A percentile compares a stretch with the other conserved stretches of the same genome.
Conservation (phyloP, 2,797 vertebrate species). For the Balearica regulorum region DNA sequence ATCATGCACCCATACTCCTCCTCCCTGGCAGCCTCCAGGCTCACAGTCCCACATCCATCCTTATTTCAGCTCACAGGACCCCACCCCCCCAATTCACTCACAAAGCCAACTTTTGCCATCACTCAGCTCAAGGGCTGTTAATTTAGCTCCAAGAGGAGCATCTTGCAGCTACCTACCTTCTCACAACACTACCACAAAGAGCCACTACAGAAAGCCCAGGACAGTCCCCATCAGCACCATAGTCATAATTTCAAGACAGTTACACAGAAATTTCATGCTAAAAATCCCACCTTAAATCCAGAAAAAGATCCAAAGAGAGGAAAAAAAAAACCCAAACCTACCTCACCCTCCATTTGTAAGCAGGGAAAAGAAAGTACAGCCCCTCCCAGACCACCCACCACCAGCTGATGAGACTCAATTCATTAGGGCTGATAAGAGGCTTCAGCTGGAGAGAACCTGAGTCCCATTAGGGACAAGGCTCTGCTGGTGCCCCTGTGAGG, state of each 20-base stretch:
- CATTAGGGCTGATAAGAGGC: not conserved
- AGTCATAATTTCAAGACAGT: rapidly evolving
- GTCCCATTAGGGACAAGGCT: not conserved
- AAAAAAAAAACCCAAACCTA: rapidly evolving
- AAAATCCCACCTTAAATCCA: rapidly evolving
- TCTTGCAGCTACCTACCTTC: not conserved
- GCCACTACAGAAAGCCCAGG: not conserved
- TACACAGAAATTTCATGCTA: rapidly evolving
- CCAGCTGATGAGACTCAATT: not conserved
- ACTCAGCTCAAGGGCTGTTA: rapidly evolving
- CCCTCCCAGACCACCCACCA: not conserved
- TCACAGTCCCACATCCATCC: not conserved
- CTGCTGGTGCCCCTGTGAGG: not conserved
- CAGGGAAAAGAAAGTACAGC: not conserved
- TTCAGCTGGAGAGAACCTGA: not conserved
- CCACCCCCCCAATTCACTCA: not conserved
- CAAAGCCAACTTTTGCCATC: not conserved
- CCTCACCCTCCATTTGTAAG: not conserved
- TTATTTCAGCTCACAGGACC: not conserved
- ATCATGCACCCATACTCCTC: not conserved
- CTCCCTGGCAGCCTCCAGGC: not conserved
- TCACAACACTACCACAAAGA: not conserved
- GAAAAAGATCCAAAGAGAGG: rapidly evolving
- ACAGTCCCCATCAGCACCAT: rapidly evolving
- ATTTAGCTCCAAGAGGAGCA: not conserved